Percentiles rank a stretch among this genome's conserved stretches.
phyloP scores from a whole-genome alignment of 2,113 vertebrate genomes.

The Sclerurus mexicanus region DNA sequence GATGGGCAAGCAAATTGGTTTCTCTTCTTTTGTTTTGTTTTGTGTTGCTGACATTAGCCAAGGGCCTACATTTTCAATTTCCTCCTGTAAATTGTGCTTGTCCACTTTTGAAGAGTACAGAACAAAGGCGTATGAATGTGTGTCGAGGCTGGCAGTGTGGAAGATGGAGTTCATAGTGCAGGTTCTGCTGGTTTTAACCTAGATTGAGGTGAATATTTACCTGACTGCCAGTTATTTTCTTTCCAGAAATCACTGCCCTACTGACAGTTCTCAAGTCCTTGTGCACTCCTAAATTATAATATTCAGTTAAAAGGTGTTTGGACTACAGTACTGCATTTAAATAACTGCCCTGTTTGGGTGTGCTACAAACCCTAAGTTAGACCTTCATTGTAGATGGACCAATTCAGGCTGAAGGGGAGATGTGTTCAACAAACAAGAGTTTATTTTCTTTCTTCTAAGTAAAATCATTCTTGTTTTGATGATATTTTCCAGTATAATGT shows the following conservation, averaged over 20 bases:
- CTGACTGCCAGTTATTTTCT: background rate
- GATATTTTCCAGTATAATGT: background rate
- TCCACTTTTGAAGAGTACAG: constrained; percentile 10
- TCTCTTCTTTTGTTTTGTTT: background rate
- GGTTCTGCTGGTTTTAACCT: background rate
- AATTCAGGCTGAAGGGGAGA: background rate
- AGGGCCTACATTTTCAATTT: constrained; percentile 50
- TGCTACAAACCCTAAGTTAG: background rate
- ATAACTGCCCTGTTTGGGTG: background rate
- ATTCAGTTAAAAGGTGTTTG: background rate
- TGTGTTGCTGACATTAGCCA: constrained; percentile 23
- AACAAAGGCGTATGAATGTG: background rate
- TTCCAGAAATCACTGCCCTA: background rate
- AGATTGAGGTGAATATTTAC: constrained; percentile 6
- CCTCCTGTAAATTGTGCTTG: constrained; percentile 34
- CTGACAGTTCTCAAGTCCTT: background rate
- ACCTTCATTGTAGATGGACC: background rate
- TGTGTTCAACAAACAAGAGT: background rate
- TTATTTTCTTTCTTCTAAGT: background rate
- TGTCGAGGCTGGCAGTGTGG: background rate
- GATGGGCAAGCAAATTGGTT: background rate
- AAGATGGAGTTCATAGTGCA: constrained; percentile 44
- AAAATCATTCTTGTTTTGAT: background rate
- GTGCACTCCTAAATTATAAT: background rate
- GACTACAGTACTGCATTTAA: background rate